Evolutionary conservation across 2,797 vertebrate species (phyloP), one percentile per base, ranked within the genome.

Genomic region (Myotis vivesi): DNA sequence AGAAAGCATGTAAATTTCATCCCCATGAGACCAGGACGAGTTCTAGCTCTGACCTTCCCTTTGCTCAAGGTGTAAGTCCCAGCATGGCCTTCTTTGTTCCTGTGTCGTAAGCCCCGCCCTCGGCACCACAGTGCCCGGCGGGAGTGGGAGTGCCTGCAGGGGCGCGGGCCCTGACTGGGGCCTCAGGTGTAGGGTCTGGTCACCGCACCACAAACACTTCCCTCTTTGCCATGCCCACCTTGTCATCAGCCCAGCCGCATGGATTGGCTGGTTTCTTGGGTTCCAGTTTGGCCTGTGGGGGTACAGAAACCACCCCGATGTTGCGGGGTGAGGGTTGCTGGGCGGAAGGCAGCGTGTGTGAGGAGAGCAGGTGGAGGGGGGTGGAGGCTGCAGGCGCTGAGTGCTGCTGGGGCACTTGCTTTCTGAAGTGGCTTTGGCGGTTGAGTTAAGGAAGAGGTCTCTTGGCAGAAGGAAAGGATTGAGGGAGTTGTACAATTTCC

Each of bases 371-470:
- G 59, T 30, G 59, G 59, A 8, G 49, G 64, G 64, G 38, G 22
- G 49, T 0, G 49, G 51, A 12, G 77, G 68, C n/a, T 4, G 57
- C 16, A 1, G 12, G 55, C 1, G 28, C 93, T 0, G 13, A 71
- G 89, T 0, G 82, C 66, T 57, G 94, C 84, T 44, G 8, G 77
- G 93, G 91, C 92, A 59, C 81, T 71, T 57, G 46, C 69, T 88
- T 83, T 97, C 69, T 96, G 93, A 97, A 97, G 97, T 97, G 97
- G 97, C 95, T 97, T 97, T 95, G 75, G 97, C 20, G 97, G 97
- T 97, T 84, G 88, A 62, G 92, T 49, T 75, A 66, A 97, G 97
- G 97, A 97, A 97, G 97, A 96, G 94, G 96, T 80, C 97, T 94
- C 96, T 97, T 80, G 92, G 95, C 96, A 94, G 94, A 76, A 97